A percentile compares a stretch with the other conserved stretches of the same genome.
Evolutionary conservation across 2,888 invertebrate species (phyloP).

Genomic region (Lamproptera curius): DNA sequence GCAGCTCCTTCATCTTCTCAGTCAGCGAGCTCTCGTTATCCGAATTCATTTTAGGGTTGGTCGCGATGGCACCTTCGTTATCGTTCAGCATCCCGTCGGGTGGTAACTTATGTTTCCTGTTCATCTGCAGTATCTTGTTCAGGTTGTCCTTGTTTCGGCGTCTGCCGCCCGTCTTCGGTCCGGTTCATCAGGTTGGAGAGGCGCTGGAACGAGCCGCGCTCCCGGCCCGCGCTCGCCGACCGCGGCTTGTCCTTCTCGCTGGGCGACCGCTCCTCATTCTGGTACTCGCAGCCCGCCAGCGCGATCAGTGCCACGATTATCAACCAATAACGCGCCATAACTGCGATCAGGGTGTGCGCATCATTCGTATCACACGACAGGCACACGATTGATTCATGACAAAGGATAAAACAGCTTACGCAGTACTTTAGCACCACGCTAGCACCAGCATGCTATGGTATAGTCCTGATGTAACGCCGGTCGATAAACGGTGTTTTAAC

Average conservation of each 20-base stretch:
- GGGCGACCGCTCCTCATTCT: slow-evolving; percentile 60
- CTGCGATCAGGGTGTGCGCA: slow-evolving; percentile 16
- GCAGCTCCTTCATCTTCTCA: slow-evolving; percentile 55
- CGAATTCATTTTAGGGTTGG: slow-evolving; percentile 43
- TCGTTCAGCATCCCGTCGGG: slow-evolving; percentile 57
- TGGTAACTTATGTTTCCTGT: slow-evolving; percentile 34
- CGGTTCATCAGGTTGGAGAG: slow-evolving; percentile 51
- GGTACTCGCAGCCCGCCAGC: slow-evolving; percentile 43
- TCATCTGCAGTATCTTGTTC: slow-evolving; percentile 42
- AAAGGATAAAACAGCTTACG: no score
- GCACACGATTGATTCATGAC: slow-evolving; percentile 49
- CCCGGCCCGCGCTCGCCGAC: slow-evolving; percentile 49
- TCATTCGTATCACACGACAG: slow-evolving; percentile 19
- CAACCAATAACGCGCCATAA: slow-evolving; percentile 59
- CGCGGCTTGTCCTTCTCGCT: slow-evolving; percentile 62
- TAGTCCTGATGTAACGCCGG: slow-evolving; percentile 38
- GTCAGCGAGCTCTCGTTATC: slow-evolving; percentile 50
- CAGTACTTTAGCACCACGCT: no score
- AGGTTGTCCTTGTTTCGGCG: slow-evolving; percentile 42
- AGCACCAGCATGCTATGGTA: no score
- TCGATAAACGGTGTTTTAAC: slow-evolving; percentile 41
- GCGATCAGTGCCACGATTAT: slow-evolving; percentile 48
- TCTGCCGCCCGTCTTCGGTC: slow-evolving; percentile 42
- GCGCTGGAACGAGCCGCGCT: slow-evolving; percentile 52
- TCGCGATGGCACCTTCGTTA: slow-evolving; percentile 54